Percentiles rank a stretch among this genome's conserved stretches.
Conservation (phyloP, 2,113 vertebrate species). For the human (Homo sapiens) region DNA sequence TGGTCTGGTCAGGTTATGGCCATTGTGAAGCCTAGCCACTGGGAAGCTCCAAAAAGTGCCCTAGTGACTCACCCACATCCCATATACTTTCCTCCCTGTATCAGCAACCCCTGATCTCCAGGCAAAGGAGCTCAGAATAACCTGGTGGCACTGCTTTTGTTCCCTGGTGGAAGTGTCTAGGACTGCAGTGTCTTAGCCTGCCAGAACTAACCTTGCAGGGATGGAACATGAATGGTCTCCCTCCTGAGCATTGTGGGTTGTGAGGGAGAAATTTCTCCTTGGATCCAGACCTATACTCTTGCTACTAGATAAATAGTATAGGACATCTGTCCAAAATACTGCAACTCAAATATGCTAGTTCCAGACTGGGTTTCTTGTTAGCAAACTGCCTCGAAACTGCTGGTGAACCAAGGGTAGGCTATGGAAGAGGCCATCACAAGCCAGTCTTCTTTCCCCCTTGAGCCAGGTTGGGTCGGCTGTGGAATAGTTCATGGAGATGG, state of each 20-base stretch:
- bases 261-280: too few relatives aligned
- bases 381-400: not conserved
- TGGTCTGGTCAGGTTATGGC: not conserved
- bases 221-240: too few relatives aligned
- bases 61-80: not conserved
- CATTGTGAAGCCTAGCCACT: not conserved
- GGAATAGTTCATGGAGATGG: too few relatives aligned
- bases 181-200: too few relatives aligned
- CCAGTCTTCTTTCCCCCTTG: not conserved
- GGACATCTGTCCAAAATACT: too few relatives aligned
- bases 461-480: not conserved
- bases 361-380: not conserved
- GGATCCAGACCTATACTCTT: not conserved
- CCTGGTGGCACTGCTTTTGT: not conserved
- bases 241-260: not conserved
- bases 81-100: not conserved
- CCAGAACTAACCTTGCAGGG: not conserved
- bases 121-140: not conserved
- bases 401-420: not conserved
- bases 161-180: not conserved
- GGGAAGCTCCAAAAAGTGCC: too few relatives aligned
- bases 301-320: not conserved
- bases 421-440: too few relatives aligned
- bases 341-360: accelerated
- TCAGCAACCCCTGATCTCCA: not conserved